Conservation (phyloP, 2,113 vertebrate genomes). For the Strix aluco region DNA sequence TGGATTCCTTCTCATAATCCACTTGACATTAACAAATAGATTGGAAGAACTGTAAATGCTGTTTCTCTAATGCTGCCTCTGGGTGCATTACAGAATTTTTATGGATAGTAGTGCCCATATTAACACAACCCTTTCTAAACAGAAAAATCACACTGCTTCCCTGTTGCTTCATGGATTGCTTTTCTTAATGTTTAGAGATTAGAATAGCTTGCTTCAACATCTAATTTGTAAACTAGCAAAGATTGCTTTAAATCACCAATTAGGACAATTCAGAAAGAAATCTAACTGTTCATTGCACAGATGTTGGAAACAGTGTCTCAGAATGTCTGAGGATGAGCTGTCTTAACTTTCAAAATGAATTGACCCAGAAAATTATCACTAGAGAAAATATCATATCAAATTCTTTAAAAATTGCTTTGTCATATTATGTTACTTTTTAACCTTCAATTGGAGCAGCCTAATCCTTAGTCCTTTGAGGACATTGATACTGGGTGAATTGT, state of each 20-base stretch:
- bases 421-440: background rate
- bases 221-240: background rate
- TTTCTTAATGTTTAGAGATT: slow-evolving; percentile 20
- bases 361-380: background rate
- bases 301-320: background rate
- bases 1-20: slow-evolving; percentile 13
- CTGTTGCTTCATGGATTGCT: background rate
- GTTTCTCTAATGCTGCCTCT: background rate
- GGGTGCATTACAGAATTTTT: slow-evolving; percentile 1
- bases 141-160: background rate
- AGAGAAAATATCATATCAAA: background rate
- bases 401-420: background rate
- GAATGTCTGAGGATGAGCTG: background rate
- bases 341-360: background rate
- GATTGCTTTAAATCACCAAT: background rate
- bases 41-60: background rate
- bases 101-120: background rate
- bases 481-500: background rate
- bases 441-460: background rate
- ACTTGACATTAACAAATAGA: background rate
- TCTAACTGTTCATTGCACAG: background rate
- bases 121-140: background rate
- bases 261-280: background rate
- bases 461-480: background rate
- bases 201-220: slow-evolving; percentile 2